Evolutionary conservation across 2,113 vertebrate genomes (phyloP).

Genomic region (Micronycteris hirsuta): DNA sequence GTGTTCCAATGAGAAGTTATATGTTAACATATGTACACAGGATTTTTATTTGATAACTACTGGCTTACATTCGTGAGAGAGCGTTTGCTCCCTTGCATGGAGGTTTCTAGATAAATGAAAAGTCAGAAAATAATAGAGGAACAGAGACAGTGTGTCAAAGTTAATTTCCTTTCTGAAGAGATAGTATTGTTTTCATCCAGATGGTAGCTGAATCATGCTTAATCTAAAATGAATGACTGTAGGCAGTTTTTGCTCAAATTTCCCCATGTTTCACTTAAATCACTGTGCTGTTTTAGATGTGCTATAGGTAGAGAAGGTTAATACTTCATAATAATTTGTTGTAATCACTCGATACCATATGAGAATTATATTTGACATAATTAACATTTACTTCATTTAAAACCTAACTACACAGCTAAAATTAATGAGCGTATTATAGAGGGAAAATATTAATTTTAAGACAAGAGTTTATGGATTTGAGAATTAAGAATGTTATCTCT

Average conservation of each 20-base stretch:
- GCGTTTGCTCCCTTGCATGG: neutral
- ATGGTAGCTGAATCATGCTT: neutral
- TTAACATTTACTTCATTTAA: constrained; percentile 1
- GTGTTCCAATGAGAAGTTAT: neutral
- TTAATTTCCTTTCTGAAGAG: constrained; percentile 35
- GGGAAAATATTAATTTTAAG: constrained; percentile 4
- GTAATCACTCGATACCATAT: neutral
- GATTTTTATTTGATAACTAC: constrained; percentile 39
- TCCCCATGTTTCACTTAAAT: neutral
- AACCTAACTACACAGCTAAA: neutral
- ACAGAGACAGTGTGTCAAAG: neutral
- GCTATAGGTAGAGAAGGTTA: neutral
- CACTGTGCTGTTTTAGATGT: neutral
- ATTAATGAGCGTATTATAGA: neutral
- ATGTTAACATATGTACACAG: neutral
- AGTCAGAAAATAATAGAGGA: neutral
- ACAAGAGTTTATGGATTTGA: neutral
- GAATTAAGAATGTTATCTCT: neutral
- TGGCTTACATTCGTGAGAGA: neutral
- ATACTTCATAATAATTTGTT: neutral
- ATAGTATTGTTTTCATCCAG: neutral
- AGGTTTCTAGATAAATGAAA: constrained; percentile 21
- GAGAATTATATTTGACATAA: neutral
- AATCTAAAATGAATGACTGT: constrained; percentile 7
- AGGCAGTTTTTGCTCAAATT: neutral